A percentile compares a stretch with the other conserved stretches of the same genome.
Evolutionary conservation across 1,140 invertebrate species (phyloP).

Genomic region (Micrasema minimum): DNA sequence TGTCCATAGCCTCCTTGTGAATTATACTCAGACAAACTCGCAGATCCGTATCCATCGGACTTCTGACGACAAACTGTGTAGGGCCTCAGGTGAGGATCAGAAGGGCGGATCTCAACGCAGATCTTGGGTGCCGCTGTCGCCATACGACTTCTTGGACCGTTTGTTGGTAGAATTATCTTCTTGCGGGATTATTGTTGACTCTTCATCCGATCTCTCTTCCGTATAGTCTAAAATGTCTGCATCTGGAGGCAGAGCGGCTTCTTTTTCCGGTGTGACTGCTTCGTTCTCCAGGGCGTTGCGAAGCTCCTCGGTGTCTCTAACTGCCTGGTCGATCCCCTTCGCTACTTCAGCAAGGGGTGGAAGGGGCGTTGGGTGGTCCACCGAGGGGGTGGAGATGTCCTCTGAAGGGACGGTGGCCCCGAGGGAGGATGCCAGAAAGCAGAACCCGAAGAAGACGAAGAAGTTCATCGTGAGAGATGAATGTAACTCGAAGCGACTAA

Average conservation of each 20-base stretch:
- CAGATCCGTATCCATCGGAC: background rate
- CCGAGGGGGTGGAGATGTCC: background rate
- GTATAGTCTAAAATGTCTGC: background rate
- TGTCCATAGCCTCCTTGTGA: background rate
- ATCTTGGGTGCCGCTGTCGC: conserved; percentile 55
- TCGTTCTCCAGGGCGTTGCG: background rate
- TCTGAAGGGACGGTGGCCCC: conserved; percentile 8
- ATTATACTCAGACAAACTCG: background rate
- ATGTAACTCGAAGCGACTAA: background rate
- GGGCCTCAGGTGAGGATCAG: conserved; percentile 46
- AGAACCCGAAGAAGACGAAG: conserved; percentile 21
- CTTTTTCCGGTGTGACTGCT: background rate
- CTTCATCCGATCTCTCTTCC: background rate
- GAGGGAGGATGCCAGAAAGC: conserved; percentile 25
- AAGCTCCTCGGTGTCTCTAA: conserved; percentile 1
- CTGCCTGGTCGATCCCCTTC: conserved; percentile 1
- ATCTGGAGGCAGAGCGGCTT: background rate
- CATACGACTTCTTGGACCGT: conserved; percentile 49
- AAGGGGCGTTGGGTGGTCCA: conserved; percentile 5
- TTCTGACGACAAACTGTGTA: conserved; percentile 44
- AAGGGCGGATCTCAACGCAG: conserved; percentile 46
- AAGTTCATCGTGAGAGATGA: conserved; percentile 40
- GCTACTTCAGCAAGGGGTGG: background rate
- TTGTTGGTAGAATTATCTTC: conserved; percentile 43
- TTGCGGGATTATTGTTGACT: conserved; percentile 36